These are phyloP conservation scores for Phlogophora meticulosa DNA, from an alignment of 2,888 invertebrate genomes.

Conservation along the genomic window DNA sequence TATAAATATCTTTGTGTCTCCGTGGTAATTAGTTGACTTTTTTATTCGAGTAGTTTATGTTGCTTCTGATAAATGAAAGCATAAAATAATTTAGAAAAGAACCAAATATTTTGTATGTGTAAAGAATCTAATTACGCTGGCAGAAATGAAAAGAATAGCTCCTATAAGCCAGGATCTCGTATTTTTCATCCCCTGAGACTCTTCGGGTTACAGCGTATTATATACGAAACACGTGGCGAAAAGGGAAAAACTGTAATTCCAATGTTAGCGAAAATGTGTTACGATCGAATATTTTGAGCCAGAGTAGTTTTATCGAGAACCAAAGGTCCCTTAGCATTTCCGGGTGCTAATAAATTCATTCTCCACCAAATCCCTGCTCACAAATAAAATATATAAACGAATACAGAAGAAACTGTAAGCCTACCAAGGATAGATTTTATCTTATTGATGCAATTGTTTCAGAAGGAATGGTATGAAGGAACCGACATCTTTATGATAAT, in stretches of 20 bases:
- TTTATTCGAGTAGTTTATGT: neutral
- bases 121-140: conserved; percentile 33
- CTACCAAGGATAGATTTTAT: conserved; percentile 24
- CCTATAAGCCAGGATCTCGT: conserved; percentile 9
- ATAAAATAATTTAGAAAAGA: neutral
- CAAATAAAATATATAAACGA: conserved; percentile 9
- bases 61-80: neutral
- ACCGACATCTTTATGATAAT: conserved; percentile 54
- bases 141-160: conserved; percentile 30
- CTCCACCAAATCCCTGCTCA: conserved; percentile 23
- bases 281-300: conserved; percentile 29
- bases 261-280: conserved; percentile 27
- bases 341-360: conserved; percentile 43
- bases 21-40: conserved; percentile 19
- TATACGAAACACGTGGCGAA: conserved; percentile 28
- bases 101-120: neutral
- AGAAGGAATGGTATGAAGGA: conserved; percentile 23
- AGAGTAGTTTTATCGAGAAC: conserved; percentile 22
- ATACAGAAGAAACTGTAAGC: conserved; percentile 14
- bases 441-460: conserved; percentile 47
- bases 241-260: conserved; percentile 21
- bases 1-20: conserved; percentile 21
- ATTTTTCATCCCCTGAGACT: conserved; percentile 21
- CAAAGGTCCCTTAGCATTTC: conserved; percentile 9
- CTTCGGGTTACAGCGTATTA: conserved; percentile 22